Percentiles rank a stretch among this genome's conserved stretches.
phyloP scores from a whole-genome alignment of 2,113 vertebrate genomes.

The Rhinoderma darwinii region DNA sequence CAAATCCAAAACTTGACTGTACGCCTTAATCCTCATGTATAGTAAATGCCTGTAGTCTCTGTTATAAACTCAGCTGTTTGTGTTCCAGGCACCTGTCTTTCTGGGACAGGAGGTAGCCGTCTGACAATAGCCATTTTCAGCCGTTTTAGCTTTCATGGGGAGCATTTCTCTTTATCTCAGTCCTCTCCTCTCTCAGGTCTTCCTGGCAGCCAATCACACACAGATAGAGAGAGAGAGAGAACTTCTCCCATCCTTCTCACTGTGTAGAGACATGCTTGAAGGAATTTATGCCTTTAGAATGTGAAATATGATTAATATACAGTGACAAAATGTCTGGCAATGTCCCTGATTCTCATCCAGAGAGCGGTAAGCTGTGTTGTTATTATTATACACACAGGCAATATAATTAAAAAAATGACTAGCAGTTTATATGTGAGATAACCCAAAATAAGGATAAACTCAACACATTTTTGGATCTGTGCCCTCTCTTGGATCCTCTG shows the following conservation, averaged over 20 bases:
- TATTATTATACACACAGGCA: too few species aligned
- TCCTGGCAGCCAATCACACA: not conserved
- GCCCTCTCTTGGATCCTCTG: too few species aligned
- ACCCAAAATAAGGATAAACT: too few species aligned
- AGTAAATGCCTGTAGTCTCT: not conserved
- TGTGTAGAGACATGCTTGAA: not conserved
- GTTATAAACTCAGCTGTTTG: not conserved
- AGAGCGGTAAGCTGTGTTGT: too few species aligned
- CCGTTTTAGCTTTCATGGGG: not conserved
- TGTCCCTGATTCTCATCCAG: too few species aligned
- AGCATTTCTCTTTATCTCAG: not conserved
- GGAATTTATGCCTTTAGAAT: too few species aligned
- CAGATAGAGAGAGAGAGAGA: not conserved
- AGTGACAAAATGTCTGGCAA: too few species aligned
- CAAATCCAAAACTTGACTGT: not conserved
- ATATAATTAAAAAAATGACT: too few species aligned
- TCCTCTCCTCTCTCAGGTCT: not conserved
- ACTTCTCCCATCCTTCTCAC: not conserved
- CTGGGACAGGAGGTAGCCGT: not conserved
- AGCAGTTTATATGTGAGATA: too few species aligned
- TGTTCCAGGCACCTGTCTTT: not conserved
- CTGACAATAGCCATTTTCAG: not conserved
- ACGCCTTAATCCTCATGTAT: not conserved
- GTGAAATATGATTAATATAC: too few species aligned
- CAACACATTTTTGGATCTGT: too few species aligned